Evolutionary conservation across 2,888 invertebrate species (phyloP).

Genomic region (Stenolophus ochropezus): DNA sequence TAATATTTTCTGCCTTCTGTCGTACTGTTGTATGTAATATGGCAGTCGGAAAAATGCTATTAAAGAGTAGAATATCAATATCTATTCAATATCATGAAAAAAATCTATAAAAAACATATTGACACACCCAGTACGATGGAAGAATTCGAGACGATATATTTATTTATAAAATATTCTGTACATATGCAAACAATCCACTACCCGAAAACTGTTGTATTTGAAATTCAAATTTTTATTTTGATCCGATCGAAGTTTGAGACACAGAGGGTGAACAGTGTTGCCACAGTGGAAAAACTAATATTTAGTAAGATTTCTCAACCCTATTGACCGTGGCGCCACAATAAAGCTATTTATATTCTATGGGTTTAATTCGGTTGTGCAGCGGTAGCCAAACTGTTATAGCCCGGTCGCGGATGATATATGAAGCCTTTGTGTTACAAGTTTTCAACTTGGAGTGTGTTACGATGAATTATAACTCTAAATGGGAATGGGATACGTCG

Average conservation of each 20-base stretch:
- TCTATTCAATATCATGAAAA: too few species aligned
- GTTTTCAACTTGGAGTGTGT: slow-evolving; percentile 21
- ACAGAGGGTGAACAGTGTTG: slow-evolving; percentile 14
- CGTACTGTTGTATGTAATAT: too few species aligned
- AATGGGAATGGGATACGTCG: background rate
- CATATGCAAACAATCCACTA: background rate
- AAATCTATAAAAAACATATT: too few species aligned
- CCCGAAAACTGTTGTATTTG: slow-evolving; percentile 12
- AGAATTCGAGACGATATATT: too few species aligned
- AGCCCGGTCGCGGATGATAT: slow-evolving; percentile 11
- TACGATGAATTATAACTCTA: slow-evolving; percentile 26
- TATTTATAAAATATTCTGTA: background rate
- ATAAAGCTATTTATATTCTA: slow-evolving; percentile 48
- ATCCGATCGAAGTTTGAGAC: background rate
- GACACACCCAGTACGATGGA: too few species aligned
- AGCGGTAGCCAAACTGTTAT: slow-evolving; percentile 28
- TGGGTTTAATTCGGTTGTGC: slow-evolving; percentile 39
- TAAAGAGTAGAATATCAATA: too few species aligned
- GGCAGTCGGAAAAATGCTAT: too few species aligned
- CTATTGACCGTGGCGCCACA: slow-evolving; percentile 37
- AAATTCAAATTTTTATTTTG: slow-evolving; percentile 21
- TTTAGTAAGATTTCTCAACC: slow-evolving; percentile 44
- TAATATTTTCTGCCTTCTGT: too few species aligned
- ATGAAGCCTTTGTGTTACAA: slow-evolving; percentile 30
- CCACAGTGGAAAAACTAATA: slow-evolving; percentile 45